A percentile compares a stretch with the other conserved stretches of the same genome.
Evolutionary conservation across 2,888 invertebrate genomes (phyloP).

Genomic region (Barypeithes pellucidus): DNA sequence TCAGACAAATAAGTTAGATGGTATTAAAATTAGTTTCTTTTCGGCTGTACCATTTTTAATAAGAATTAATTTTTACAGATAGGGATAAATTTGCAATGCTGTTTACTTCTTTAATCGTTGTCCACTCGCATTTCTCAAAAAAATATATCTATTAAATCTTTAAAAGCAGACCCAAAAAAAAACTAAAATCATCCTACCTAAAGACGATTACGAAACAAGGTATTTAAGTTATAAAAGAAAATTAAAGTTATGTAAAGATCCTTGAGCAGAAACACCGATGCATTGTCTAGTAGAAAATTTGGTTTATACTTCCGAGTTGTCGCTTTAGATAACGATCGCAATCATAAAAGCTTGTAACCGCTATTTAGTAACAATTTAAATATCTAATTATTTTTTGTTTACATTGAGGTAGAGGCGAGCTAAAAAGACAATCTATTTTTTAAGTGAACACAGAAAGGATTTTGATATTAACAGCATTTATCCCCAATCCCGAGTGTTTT

Average conservation of each 20-base stretch:
- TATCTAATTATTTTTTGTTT: background rate
- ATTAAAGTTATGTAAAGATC: slow-evolving; percentile 22
- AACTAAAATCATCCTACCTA: background rate
- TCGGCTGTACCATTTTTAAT: too few relatives aligned
- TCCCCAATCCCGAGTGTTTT: too few relatives aligned
- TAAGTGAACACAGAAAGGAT: too few relatives aligned
- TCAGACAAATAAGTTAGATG: too few relatives aligned
- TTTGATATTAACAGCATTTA: too few relatives aligned
- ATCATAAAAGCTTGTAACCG: slow-evolving; percentile 13
- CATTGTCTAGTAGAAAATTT: slow-evolving; percentile 14
- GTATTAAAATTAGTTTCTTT: too few relatives aligned
- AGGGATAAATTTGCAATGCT: too few relatives aligned
- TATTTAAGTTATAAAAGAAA: background rate
- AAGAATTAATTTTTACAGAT: too few relatives aligned
- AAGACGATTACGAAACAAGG: background rate
- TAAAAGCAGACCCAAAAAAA: background rate
- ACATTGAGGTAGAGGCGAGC: background rate
- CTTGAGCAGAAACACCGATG: slow-evolving; percentile 9
- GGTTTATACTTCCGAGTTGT: slow-evolving; percentile 17
- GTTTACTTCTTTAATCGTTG: too few relatives aligned
- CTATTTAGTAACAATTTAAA: slow-evolving; percentile 2
- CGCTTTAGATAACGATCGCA: slow-evolving; percentile 10
- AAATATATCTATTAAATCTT: background rate
- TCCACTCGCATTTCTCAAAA: too few relatives aligned
- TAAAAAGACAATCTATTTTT: background rate